A percentile compares a stretch with the other conserved stretches of the same genome.
phyloP scores from a whole-genome alignment of 2,888 invertebrate species.

The Merodon equestris region DNA sequence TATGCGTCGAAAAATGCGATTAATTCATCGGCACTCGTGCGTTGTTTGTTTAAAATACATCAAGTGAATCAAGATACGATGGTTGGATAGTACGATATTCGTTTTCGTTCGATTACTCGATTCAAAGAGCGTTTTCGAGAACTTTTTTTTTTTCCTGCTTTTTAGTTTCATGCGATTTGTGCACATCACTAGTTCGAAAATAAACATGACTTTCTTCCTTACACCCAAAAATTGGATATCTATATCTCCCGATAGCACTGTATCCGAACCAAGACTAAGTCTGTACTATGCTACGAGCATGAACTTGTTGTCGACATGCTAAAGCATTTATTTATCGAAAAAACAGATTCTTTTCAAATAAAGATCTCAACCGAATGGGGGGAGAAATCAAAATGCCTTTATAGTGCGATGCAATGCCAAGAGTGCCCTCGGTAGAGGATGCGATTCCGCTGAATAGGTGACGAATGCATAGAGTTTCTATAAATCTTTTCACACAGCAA shows the following conservation, averaged over 20 bases:
- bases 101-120: constrained; percentile 18
- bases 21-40: constrained; percentile 15
- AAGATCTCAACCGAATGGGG: constrained; percentile 49
- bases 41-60: constrained; percentile 46
- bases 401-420: constrained; percentile 58
- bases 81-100: neutral
- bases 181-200: constrained; percentile 62
- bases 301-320: constrained; percentile 36
- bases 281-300: neutral
- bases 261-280: neutral
- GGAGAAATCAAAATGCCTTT: constrained; percentile 27
- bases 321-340: constrained; percentile 58
- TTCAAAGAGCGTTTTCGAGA: constrained; percentile 45
- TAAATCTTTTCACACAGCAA: constrained; percentile 32
- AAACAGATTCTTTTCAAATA: constrained; percentile 59
- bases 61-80: constrained; percentile 25
- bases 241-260: too few species aligned
- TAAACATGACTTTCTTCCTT: constrained; percentile 47
- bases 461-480: constrained; percentile 27
- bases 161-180: constrained; percentile 38
- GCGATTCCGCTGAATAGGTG: constrained; percentile 49
- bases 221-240: too few species aligned
- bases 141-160: constrained; percentile 20
- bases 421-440: too few species aligned
- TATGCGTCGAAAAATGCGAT: constrained; percentile 19